These are phyloP conservation scores for Oasisia sp. DNA, from an alignment of 2,888 invertebrate genomes.

Conservation along the genomic window DNA sequence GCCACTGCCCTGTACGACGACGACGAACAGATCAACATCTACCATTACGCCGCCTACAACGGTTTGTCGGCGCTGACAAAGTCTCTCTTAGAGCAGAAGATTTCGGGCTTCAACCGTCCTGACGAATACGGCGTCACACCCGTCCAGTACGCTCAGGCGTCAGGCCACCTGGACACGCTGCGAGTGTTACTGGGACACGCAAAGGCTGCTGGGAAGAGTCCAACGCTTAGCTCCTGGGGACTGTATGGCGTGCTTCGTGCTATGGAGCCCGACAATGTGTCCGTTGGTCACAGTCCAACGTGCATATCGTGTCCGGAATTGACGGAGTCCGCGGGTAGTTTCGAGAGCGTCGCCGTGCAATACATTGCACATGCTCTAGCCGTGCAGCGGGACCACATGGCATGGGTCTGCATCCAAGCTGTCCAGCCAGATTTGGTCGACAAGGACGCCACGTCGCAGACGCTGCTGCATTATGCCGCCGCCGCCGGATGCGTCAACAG, in stretches of 20 bases:
- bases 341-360: neutral
- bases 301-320: neutral
- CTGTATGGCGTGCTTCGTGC: neutral
- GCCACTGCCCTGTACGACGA: neutral
- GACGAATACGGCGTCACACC: neutral
- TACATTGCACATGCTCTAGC: neutral
- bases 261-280: neutral
- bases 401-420: neutral
- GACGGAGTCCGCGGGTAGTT: neutral
- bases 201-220: neutral
- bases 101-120: neutral
- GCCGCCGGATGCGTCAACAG: neutral
- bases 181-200: neutral
- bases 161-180: neutral
- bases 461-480: neutral
- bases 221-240: neutral
- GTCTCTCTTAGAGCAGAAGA: neutral
- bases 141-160: neutral
- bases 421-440: neutral
- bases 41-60: neutral
- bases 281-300: neutral
- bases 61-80: neutral
- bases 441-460: neutral
- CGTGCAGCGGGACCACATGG: neutral
- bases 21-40: neutral